These are phyloP conservation scores for Potorous gilbertii DNA, from an alignment of 2,797 vertebrate genomes.

Conservation along the genomic window DNA sequence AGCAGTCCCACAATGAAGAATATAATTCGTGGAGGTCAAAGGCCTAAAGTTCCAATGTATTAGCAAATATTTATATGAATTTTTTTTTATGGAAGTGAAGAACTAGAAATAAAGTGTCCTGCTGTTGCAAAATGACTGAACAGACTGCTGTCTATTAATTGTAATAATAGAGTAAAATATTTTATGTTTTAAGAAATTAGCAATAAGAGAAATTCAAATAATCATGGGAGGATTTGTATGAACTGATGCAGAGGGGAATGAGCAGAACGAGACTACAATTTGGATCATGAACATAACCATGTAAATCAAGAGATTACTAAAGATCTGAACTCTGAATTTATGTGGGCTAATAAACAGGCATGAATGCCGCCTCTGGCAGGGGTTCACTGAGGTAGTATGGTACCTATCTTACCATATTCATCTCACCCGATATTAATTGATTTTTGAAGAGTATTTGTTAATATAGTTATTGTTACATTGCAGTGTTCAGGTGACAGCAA, in stretches of 20 bases:
- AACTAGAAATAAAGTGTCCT: neutral
- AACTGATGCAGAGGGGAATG: neutral
- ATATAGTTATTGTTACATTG: neutral
- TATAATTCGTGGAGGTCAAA: neutral
- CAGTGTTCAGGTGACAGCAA: neutral
- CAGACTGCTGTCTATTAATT: neutral
- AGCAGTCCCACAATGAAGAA: neutral
- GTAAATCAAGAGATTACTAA: neutral
- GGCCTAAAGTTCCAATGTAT: neutral
- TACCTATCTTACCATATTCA: neutral
- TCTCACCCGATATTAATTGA: neutral
- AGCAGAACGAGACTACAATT: neutral
- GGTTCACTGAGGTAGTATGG: neutral
- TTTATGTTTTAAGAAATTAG: neutral
- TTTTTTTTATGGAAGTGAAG: neutral
- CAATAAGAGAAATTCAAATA: neutral
- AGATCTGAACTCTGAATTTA: neutral
- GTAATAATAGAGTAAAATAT: neutral
- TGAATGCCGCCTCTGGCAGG: neutral
- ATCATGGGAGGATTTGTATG: neutral
- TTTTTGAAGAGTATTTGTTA: neutral
- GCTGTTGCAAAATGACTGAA: neutral
- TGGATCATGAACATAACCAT: neutral
- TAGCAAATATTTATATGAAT: neutral
- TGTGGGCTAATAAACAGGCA: neutral